Conservation (phyloP, 2,797 vertebrate genomes). For the Pelodytes ibericus region DNA sequence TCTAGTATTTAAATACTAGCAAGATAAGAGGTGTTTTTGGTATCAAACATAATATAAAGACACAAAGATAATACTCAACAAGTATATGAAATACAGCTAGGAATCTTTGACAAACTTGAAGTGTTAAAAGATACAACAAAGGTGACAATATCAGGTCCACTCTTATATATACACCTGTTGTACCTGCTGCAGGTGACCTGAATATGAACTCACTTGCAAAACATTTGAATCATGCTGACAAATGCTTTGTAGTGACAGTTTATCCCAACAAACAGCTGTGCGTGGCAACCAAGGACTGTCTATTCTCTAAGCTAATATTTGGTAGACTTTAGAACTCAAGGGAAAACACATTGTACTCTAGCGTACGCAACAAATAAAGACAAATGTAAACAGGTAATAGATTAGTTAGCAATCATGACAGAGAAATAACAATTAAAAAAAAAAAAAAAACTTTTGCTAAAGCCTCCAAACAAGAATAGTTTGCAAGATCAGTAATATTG, state of each 20-base stretch:
- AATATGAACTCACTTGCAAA: slow-evolving; percentile 54
- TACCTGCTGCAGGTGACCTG: slow-evolving; percentile 54
- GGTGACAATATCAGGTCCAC: slow-evolving; percentile 46
- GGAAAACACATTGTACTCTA: slow-evolving; percentile 60
- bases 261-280: slow-evolving; percentile 62
- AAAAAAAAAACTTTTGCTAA: neutral
- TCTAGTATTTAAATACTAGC: slow-evolving; percentile 40
- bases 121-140: slow-evolving; percentile 54
- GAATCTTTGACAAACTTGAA: slow-evolving; percentile 55
- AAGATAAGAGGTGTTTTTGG: slow-evolving; percentile 47
- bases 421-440: neutral
- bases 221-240: slow-evolving; percentile 42
- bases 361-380: slow-evolving; percentile 57
- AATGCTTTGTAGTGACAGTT: slow-evolving; percentile 60
- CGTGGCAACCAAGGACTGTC: slow-evolving; percentile 50
- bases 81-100: slow-evolving; percentile 54
- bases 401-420: slow-evolving; percentile 21
- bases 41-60: slow-evolving; percentile 32
- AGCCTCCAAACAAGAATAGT: too few species aligned
- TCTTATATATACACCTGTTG: slow-evolving; percentile 55
- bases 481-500: too few species aligned
- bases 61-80: slow-evolving; percentile 23
- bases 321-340: slow-evolving; percentile 62
- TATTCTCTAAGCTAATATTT: slow-evolving; percentile 68
- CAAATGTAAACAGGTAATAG: slow-evolving; percentile 1